These are phyloP conservation scores for Drosophila affinis DNA, from an alignment of 2,888 invertebrate genomes.

Conservation along the genomic window DNA sequence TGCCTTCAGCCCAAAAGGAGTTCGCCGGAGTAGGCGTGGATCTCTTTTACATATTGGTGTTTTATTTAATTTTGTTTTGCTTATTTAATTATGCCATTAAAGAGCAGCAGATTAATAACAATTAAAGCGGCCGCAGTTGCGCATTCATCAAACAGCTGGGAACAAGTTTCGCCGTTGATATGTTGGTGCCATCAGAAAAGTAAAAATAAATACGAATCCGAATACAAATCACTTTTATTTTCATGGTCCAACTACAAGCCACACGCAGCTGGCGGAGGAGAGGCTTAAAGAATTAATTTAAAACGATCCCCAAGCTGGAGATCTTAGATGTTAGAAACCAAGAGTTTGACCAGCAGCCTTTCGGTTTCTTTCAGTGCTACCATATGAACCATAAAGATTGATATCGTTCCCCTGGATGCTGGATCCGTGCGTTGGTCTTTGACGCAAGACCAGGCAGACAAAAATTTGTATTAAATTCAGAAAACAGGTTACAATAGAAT, in stretches of 20 bases:
- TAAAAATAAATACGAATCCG: slow-evolving; percentile 16
- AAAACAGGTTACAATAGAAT: slow-evolving; percentile 70
- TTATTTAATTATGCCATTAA: slow-evolving; percentile 64
- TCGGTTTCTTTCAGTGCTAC: slow-evolving; percentile 59
- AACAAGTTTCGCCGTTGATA: slow-evolving; percentile 42
- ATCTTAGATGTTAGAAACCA: slow-evolving; percentile 44
- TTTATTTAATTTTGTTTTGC: slow-evolving; percentile 14
- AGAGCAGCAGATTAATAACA: slow-evolving; percentile 67
- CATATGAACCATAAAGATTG: slow-evolving; percentile 70
- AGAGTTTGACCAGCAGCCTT: slow-evolving; percentile 56
- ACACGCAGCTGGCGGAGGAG: slow-evolving; percentile 25
- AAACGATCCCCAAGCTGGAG: background rate
- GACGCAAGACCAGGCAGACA: slow-evolving; percentile 50
- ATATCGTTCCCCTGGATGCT: slow-evolving; percentile 58
- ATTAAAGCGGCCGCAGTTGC: slow-evolving; percentile 51
- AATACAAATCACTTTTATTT: slow-evolving; percentile 75
- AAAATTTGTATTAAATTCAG: slow-evolving; percentile 23
- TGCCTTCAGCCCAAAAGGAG: background rate
- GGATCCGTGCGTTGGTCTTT: slow-evolving; percentile 46
- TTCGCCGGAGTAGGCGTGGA: slow-evolving; percentile 35
- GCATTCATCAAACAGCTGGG: slow-evolving; percentile 54
- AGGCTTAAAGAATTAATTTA: slow-evolving; percentile 43
- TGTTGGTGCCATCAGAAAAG: slow-evolving; percentile 42
- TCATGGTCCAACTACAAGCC: slow-evolving; percentile 48
- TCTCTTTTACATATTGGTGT: slow-evolving; percentile 32